phyloP scores from a whole-genome alignment of 1,140 invertebrate species.

The Maconellicoccus hirsutus region DNA sequence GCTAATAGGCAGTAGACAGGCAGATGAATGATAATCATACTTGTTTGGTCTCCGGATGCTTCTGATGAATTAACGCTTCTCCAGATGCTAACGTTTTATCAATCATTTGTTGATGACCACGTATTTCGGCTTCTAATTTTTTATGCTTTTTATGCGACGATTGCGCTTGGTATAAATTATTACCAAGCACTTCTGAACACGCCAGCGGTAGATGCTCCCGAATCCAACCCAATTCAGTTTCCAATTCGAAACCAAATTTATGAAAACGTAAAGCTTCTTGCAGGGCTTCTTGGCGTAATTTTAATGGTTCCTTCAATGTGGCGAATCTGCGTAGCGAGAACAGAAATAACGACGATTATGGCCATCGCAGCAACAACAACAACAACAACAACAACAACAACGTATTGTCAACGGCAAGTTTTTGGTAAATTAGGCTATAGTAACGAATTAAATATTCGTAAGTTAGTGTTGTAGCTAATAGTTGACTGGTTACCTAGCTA shows the following conservation, averaged over 20 bases:
- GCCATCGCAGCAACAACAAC: not conserved
- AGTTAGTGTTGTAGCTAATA: not conserved
- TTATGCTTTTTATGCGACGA: conserved; percentile 87
- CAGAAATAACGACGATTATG: too few relatives aligned
- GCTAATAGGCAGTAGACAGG: too few relatives aligned
- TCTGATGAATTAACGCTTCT: conserved; percentile 50
- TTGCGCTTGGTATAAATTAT: conserved; percentile 83
- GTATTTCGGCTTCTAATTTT: conserved; percentile 76
- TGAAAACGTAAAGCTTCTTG: conserved; percentile 78
- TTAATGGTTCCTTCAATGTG: conserved; percentile 49
- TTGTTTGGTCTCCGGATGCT: conserved; percentile 62
- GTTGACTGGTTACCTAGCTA: too few relatives aligned
- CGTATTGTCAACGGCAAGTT: too few relatives aligned
- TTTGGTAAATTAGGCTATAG: too few relatives aligned
- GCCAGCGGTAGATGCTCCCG: conserved; percentile 75
- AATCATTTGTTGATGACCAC: conserved; percentile 68
- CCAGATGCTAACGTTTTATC: conserved; percentile 65
- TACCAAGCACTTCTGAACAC: conserved; percentile 57
- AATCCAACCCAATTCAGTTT: conserved; percentile 92
- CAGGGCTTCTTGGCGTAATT: conserved; percentile 56
- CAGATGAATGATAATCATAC: conserved; percentile 38
- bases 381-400: not conserved
- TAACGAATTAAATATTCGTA: not conserved
- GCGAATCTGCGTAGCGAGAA: conserved; percentile 41
- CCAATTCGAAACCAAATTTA: conserved; percentile 88